These are phyloP conservation scores for Caenorhabditis tropicalis DNA, from an alignment of 1,140 invertebrate genomes.

Conservation along the genomic window DNA sequence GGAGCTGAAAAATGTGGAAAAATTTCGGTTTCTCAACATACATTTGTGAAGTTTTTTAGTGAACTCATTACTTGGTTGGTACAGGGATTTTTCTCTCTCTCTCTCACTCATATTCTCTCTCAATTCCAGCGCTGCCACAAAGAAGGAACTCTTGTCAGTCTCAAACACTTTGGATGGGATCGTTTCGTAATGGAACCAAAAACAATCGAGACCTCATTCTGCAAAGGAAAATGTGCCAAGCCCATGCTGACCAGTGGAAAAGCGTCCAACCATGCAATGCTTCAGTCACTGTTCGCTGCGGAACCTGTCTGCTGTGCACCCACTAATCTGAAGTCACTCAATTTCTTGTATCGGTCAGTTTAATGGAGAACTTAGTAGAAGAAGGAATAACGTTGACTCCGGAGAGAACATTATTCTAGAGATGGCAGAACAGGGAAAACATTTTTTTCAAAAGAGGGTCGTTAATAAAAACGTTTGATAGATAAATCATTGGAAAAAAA, in stretches of 20 bases:
- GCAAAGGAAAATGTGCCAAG: slow-evolving; percentile 35
- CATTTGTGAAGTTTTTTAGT: too few species aligned
- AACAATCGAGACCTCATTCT: slow-evolving; percentile 26
- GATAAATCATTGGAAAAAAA: too few species aligned
- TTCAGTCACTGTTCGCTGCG: slow-evolving; percentile 35
- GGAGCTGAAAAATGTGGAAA: too few species aligned
- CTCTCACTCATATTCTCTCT: neutral
- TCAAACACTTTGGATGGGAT: slow-evolving; percentile 32
- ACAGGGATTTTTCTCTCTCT: too few species aligned
- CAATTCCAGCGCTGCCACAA: slow-evolving; percentile 28
- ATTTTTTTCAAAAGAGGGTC: too few species aligned
- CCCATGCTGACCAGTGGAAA: slow-evolving; percentile 29
- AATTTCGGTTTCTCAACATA: too few species aligned
- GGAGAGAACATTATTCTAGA: too few species aligned
- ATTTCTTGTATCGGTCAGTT: slow-evolving; percentile 31
- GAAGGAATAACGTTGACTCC: too few species aligned
- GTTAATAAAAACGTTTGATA: too few species aligned
- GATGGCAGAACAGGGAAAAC: too few species aligned
- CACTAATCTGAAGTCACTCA: slow-evolving; percentile 15
- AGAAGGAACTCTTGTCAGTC: slow-evolving; percentile 13
- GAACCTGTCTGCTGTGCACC: slow-evolving; percentile 43
- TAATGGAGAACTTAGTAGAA: neutral
- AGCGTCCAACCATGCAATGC: slow-evolving; percentile 45
- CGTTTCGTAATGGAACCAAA: neutral
- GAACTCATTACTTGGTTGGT: too few species aligned